phyloP scores from a whole-genome alignment of 2,113 vertebrate genomes.

The Nettapus auritus region DNA sequence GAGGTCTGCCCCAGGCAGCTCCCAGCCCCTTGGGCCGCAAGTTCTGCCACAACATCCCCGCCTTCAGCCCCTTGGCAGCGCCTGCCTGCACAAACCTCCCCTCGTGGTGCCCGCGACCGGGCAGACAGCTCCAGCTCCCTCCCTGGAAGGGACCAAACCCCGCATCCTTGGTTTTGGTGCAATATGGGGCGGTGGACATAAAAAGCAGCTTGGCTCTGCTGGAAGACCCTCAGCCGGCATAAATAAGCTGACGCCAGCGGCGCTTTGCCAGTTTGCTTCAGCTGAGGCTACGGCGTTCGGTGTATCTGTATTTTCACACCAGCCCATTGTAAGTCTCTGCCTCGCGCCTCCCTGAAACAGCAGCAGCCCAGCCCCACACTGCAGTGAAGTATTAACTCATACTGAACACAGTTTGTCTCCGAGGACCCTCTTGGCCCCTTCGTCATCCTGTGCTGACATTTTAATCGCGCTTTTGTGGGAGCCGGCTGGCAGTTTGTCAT shows the following conservation, averaged over 20 bases:
- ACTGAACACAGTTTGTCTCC: constrained; percentile 85
- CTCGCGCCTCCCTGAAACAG: constrained; percentile 18
- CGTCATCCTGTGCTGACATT: constrained; percentile 89
- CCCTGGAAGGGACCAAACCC: background rate
- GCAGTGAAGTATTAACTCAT: constrained; percentile 87
- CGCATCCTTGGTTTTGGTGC: background rate
- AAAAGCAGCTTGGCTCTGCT: background rate
- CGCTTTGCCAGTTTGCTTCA: background rate
- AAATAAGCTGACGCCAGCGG: background rate
- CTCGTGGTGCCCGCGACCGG: accelerated
- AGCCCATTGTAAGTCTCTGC: constrained; percentile 42
- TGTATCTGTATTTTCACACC: background rate
- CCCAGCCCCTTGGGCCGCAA: background rate
- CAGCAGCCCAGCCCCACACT: constrained; percentile 72
- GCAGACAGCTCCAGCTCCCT: background rate
- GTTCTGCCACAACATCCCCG: background rate
- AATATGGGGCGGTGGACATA: background rate
- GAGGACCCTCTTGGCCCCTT: constrained; percentile 85
- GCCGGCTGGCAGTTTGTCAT: constrained; percentile 90
- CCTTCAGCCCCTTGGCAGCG: accelerated
- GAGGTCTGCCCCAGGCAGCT: background rate
- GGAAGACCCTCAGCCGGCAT: background rate
- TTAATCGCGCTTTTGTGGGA: constrained; percentile 88
- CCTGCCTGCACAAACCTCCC: background rate
- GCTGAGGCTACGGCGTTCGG: background rate